Percentiles rank a stretch among this genome's conserved stretches.
Evolutionary conservation across 2,797 vertebrate genomes (phyloP).

Genomic region (Pipistrellus pygmaeus): DNA sequence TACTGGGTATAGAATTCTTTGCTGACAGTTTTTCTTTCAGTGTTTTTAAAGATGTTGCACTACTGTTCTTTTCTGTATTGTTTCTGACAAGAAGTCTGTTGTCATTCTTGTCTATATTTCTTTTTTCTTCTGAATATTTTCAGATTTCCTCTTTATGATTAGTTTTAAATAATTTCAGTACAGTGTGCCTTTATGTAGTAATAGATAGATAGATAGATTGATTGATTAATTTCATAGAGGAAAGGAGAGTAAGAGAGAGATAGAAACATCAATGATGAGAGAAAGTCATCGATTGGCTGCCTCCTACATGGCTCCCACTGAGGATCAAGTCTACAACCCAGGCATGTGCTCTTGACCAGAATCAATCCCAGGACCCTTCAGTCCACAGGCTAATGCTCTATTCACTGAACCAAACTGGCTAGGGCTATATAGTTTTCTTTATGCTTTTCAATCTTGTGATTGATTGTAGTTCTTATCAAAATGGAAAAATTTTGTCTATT

Average conservation of each 20-base stretch:
- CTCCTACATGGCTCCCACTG: no score
- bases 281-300: no score
- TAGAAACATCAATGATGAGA: no score
- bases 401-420: no score
- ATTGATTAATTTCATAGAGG: neutral
- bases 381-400: no score
- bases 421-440: neutral
- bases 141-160: neutral
- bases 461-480: neutral
- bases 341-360: no score
- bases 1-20: slow-evolving; percentile 23
- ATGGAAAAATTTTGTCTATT: neutral
- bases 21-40: neutral
- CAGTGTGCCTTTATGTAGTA: neutral
- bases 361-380: no score
- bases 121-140: neutral
- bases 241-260: no score
- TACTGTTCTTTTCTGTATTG: neutral
- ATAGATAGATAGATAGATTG: no score
- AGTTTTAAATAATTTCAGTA: neutral
- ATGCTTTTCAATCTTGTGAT: neutral
- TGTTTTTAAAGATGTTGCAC: neutral
- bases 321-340: no score
- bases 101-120: neutral
- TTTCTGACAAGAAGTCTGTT: neutral